phyloP scores from a whole-genome alignment of 1,140 invertebrate genomes.

The Matsumurasca onukii region DNA sequence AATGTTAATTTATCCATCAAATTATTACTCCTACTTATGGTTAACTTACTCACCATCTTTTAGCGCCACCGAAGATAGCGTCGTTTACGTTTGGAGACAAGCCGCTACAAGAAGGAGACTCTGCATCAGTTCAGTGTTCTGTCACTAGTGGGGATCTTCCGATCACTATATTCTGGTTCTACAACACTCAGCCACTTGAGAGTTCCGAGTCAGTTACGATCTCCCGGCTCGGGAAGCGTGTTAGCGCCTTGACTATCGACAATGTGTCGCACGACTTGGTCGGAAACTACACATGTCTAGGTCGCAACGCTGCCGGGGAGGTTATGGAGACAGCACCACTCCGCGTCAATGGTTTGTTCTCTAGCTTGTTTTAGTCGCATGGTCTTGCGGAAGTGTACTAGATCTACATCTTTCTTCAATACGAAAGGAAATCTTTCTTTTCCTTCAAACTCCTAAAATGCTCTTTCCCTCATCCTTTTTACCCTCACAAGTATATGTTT shows the following conservation, averaged over 20 bases:
- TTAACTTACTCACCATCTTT: too few species aligned
- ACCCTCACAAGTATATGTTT: too few species aligned
- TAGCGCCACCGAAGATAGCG: constrained; percentile 70
- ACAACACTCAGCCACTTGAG: constrained; percentile 54
- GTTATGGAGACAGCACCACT: constrained; percentile 62
- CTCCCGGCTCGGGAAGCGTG: constrained; percentile 59
- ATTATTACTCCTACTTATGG: too few species aligned
- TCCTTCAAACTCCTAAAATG: too few species aligned
- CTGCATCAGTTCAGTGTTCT: constrained; percentile 72
- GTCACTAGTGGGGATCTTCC: constrained; percentile 77
- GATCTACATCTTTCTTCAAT: too few species aligned
- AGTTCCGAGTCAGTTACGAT: constrained; percentile 45
- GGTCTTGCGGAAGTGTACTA: too few species aligned
- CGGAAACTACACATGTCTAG: constrained; percentile 72
- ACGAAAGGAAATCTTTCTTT: too few species aligned
- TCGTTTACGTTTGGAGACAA: constrained; percentile 63
- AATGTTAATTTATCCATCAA: too few species aligned
- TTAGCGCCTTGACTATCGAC: constrained; percentile 65
- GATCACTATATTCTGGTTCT: constrained; percentile 73
- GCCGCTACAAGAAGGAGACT: constrained; percentile 76
- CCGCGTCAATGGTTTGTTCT: constrained; percentile 60
- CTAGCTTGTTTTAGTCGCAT: too few species aligned
- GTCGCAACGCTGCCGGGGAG: constrained; percentile 62
- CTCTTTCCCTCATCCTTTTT: too few species aligned
- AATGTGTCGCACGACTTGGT: constrained; percentile 59